phyloP scores from a whole-genome alignment of 2,797 vertebrate species.

The Sebastes goodei region DNA sequence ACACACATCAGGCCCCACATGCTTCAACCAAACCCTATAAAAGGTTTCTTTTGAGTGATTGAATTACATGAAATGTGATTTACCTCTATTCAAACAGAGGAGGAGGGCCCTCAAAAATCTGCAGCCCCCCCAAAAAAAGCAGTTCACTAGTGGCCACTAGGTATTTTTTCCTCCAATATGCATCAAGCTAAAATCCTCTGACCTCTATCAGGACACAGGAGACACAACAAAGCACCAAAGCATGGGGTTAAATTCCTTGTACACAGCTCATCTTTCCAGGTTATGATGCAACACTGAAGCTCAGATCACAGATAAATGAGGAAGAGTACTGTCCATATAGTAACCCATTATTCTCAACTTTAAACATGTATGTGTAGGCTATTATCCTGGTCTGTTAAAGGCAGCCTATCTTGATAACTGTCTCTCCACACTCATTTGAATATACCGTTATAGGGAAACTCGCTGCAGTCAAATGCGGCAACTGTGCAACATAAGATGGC shows the following conservation, averaged over 20 bases:
- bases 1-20: too few species aligned
- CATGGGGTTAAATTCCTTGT: constrained; percentile 29
- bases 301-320: not conserved
- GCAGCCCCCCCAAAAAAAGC: not conserved
- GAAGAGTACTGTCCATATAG: not conserved
- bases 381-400: rapidly evolving
- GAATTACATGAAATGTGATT: too few species aligned
- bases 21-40: too few species aligned
- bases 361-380: not conserved
- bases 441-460: constrained; percentile 20
- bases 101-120: not conserved
- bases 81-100: not conserved
- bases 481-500: not conserved
- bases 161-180: not conserved
- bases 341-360: not conserved
- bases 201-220: constrained; percentile 32
- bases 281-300: constrained; percentile 38
- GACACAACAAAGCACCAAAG: not conserved
- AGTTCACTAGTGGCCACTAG: not conserved
- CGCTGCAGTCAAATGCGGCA: constrained; percentile 60
- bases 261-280: constrained; percentile 13
- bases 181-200: constrained; percentile 28
- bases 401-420: not conserved
- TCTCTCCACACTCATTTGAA: constrained; percentile 9
- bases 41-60: too few species aligned